Evolutionary conservation across 2,113 vertebrate species (phyloP).

Genomic region (Pollachius pollachius): DNA sequence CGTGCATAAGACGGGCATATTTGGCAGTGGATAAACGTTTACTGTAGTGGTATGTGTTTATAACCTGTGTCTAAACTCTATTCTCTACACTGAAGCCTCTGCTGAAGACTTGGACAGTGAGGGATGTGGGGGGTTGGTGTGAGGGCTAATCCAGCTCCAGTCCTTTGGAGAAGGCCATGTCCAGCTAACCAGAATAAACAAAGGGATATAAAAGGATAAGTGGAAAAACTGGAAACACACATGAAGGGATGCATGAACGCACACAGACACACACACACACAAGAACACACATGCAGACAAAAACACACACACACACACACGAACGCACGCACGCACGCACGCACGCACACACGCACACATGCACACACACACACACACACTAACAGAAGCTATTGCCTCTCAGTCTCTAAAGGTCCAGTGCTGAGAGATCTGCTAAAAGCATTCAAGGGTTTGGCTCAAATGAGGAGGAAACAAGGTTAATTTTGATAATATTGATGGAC

Average conservation of each 20-base stretch:
- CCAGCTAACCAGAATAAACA: not conserved
- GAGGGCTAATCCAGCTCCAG: not conserved
- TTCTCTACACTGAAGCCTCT: no score
- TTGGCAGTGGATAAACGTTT: no score
- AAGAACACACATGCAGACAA: not conserved
- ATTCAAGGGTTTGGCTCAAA: not conserved
- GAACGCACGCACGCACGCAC: not conserved
- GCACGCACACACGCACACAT: not conserved
- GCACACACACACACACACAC: constrained; percentile 5
- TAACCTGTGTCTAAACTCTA: no score
- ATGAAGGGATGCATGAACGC: not conserved
- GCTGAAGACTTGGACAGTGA: no score
- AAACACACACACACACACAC: not conserved
- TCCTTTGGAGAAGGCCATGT: not conserved
- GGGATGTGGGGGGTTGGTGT: not conserved
- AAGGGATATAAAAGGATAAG: not conserved
- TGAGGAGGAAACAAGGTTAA: no score
- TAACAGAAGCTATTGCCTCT: no score
- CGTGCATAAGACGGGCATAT: no score
- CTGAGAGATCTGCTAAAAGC: constrained; percentile 25
- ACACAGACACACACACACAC: constrained; percentile 1
- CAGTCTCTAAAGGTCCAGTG: not conserved
- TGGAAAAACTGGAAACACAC: not conserved
- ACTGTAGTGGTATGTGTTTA: no score
- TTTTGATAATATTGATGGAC: no score